phyloP scores from a whole-genome alignment of 1,140 invertebrate species.

The Hyphantria cunea region DNA sequence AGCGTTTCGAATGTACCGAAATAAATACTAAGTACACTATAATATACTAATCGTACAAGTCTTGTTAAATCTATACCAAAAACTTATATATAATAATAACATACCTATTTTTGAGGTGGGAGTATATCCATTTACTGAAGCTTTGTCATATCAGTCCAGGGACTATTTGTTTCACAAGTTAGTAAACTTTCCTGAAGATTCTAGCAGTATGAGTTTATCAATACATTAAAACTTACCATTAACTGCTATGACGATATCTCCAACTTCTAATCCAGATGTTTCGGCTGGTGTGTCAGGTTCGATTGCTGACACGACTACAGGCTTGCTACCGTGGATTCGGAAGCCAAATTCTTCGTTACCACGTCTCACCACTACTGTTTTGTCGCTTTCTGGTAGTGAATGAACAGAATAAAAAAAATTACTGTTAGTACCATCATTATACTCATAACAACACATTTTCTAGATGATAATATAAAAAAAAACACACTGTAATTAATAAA shows the following conservation, averaged over 20 bases:
- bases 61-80: too few relatives aligned
- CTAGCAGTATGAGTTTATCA: too few relatives aligned
- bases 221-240: conserved; percentile 84
- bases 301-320: conserved; percentile 97
- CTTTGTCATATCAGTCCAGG: too few relatives aligned
- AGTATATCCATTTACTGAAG: too few relatives aligned
- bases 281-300: conserved; percentile 95
- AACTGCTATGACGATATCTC: conserved; percentile 96
- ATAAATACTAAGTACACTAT: too few relatives aligned
- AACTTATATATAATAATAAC: too few relatives aligned
- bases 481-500: too few relatives aligned
- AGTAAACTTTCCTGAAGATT: neutral
- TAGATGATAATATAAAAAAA: too few relatives aligned
- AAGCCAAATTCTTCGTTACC: conserved; percentile 97
- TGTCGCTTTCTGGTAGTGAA: conserved; percentile 88
- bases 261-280: conserved; percentile 94
- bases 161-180: neutral
- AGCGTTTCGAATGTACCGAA: too few relatives aligned
- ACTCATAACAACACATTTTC: too few relatives aligned
- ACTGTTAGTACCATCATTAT: neutral
- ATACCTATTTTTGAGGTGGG: too few relatives aligned
- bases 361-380: conserved; percentile 90
- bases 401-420: neutral
- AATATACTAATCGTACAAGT: too few relatives aligned
- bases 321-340: conserved; percentile 96